Percentiles rank a stretch among this genome's conserved stretches.
Conservation (phyloP, 2,888 invertebrate species). For the Xestobium rufovillosum region DNA sequence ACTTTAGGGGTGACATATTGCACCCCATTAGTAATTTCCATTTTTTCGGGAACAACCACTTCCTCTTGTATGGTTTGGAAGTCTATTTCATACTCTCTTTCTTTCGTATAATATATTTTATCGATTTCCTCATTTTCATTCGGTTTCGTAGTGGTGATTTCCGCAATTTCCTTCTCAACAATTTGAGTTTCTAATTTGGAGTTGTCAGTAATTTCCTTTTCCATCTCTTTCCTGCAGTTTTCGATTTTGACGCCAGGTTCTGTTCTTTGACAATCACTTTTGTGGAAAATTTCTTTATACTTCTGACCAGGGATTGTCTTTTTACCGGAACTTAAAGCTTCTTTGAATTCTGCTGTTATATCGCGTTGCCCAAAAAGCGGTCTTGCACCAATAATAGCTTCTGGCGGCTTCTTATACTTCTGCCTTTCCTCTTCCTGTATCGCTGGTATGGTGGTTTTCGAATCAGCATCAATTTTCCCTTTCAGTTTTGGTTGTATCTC, state of each 20-base stretch:
- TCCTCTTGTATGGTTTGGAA: conserved; percentile 37
- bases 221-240: conserved; percentile 24
- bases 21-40: conserved; percentile 1
- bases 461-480: not conserved
- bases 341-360: conserved; percentile 41
- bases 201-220: conserved; percentile 23
- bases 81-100: conserved; percentile 37
- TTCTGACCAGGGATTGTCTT: conserved; percentile 32
- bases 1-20: not conserved
- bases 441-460: not conserved
- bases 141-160: conserved; percentile 32
- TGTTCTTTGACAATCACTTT: conserved; percentile 20
- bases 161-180: conserved; percentile 29
- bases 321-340: conserved; percentile 35
- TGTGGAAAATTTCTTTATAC: conserved; percentile 23
- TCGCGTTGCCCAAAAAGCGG: conserved; percentile 40
- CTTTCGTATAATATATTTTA: conserved; percentile 36
- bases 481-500: not conserved
- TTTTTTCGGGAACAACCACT: conserved; percentile 22
- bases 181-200: conserved; percentile 26
- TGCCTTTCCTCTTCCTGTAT: conserved; percentile 19
- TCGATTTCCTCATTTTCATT: conserved; percentile 38
- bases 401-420: conserved; percentile 38
- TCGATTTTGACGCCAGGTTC: conserved; percentile 30
- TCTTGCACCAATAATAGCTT: conserved; percentile 39